Percentiles rank a stretch among this genome's conserved stretches.
Conservation (phyloP, 1,140 invertebrate species). For the Tetramorium alpestre region DNA sequence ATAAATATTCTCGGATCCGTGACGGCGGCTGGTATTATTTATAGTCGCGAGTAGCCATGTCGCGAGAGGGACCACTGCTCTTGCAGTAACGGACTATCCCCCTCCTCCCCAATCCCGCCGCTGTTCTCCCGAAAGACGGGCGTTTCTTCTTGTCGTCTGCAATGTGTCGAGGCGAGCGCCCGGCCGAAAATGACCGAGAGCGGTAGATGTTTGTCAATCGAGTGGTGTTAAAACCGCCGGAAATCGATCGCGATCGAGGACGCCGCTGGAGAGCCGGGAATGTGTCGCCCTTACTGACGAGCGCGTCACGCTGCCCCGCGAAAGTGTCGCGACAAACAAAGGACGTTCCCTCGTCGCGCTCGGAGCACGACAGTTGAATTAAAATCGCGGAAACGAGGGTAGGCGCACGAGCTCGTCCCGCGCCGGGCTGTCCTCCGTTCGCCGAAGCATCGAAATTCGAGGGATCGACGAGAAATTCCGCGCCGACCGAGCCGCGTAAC, state of each 20-base stretch:
- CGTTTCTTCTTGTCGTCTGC: conserved; percentile 77
- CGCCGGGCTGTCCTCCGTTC: background rate
- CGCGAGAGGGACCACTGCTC: background rate
- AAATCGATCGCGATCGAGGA: background rate
- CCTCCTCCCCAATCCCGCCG: background rate
- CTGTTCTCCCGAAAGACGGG: conserved; percentile 63
- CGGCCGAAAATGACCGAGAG: conserved; percentile 54
- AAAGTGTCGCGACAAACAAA: conserved; percentile 34
- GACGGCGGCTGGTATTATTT: conserved; percentile 51
- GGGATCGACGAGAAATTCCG: conserved; percentile 15
- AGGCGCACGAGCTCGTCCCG: background rate
- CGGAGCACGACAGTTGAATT: conserved; percentile 35
- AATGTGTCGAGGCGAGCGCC: conserved; percentile 64
- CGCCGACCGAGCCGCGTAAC: background rate
- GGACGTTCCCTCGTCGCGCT: background rate
- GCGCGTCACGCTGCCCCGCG: background rate
- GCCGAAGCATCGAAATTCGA: background rate
- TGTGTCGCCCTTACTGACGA: background rate
- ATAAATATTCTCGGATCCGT: background rate
- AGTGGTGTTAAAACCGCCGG: background rate
- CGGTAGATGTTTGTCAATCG: conserved; percentile 23
- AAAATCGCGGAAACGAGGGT: conserved; percentile 1
- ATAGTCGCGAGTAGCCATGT: conserved; percentile 69
- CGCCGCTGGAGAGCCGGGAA: background rate
- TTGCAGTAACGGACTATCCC: conserved; percentile 11